Conservation (phyloP, 1,140 invertebrate genomes). For the Drepana arcuata region DNA sequence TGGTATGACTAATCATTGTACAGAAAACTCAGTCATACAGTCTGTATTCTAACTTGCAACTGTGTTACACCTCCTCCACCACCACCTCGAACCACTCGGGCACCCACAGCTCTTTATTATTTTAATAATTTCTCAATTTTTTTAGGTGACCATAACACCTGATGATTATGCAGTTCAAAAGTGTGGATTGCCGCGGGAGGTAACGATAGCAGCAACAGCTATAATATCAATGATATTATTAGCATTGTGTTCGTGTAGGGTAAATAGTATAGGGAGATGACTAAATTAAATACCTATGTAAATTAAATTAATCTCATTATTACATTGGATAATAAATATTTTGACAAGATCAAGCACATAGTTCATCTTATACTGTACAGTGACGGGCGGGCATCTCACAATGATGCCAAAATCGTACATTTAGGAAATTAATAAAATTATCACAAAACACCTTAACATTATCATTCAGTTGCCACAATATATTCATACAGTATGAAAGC, state of each 20-base stretch:
- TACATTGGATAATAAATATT: conserved; percentile 67
- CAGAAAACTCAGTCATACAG: too few relatives aligned
- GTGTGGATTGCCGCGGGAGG: conserved; percentile 42
- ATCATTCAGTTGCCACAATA: conserved; percentile 44
- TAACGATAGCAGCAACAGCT: conserved; percentile 33
- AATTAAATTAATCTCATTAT: conserved; percentile 35
- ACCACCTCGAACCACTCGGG: too few relatives aligned
- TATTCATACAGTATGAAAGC: conserved; percentile 48
- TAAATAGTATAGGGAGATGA: conserved; percentile 16
- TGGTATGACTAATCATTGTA: too few relatives aligned
- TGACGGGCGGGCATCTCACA: too few relatives aligned
- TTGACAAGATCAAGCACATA: conserved; percentile 65
- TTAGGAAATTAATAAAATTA: conserved; percentile 36
- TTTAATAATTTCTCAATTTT: conserved; percentile 9
- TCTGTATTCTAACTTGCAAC: too few relatives aligned
- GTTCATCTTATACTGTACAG: conserved; percentile 36
- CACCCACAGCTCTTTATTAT: too few relatives aligned
- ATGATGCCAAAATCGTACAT: too few relatives aligned
- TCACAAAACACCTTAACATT: conserved; percentile 30
- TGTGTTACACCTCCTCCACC: too few relatives aligned
- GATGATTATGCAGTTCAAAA: conserved; percentile 33
- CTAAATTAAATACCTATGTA: conserved; percentile 17
- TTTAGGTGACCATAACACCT: conserved; percentile 43
- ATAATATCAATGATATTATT: conserved; percentile 26
- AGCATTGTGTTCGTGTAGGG: conserved; percentile 15